These are phyloP conservation scores for Lepidurus arcticus DNA, from an alignment of 1,140 invertebrate genomes.

Conservation along the genomic window DNA sequence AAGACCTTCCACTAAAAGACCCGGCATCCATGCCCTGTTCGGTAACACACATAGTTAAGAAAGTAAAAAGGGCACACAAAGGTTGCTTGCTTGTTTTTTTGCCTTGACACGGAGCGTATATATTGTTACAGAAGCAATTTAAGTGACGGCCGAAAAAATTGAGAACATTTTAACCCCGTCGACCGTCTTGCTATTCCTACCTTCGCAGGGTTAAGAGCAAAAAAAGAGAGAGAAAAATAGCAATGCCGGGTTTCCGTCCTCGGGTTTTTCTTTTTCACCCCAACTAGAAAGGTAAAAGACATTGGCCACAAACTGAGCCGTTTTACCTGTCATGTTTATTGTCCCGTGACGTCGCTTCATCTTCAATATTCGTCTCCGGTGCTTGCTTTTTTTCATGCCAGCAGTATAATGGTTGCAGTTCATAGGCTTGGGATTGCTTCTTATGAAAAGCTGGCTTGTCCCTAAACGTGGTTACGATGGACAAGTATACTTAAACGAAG, in stretches of 20 bases:
- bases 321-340: conserved; percentile 19
- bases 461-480: too few relatives aligned
- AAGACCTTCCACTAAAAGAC: not conserved
- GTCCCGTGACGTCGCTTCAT: not conserved
- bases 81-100: not conserved
- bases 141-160: conserved; percentile 16
- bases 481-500: too few relatives aligned
- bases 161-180: conserved; percentile 6
- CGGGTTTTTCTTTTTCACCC: not conserved
- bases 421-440: not conserved
- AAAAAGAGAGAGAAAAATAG: not conserved
- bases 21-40: not conserved
- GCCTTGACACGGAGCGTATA: not conserved
- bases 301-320: conserved; percentile 20
- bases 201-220: not conserved
- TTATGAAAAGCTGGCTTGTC: too few relatives aligned
- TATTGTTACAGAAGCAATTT: conserved; percentile 4
- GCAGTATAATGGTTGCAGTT: not conserved
- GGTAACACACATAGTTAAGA: conserved; percentile 11
- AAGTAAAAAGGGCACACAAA: not conserved
- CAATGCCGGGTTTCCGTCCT: not conserved
- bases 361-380: not conserved
- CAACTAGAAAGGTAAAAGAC: not conserved
- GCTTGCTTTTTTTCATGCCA: not conserved
- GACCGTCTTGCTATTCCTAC: not conserved